A percentile compares a stretch with the other conserved stretches of the same genome.
Evolutionary conservation across 1,140 invertebrate species (phyloP).

Genomic region (Hyphantria cunea): DNA sequence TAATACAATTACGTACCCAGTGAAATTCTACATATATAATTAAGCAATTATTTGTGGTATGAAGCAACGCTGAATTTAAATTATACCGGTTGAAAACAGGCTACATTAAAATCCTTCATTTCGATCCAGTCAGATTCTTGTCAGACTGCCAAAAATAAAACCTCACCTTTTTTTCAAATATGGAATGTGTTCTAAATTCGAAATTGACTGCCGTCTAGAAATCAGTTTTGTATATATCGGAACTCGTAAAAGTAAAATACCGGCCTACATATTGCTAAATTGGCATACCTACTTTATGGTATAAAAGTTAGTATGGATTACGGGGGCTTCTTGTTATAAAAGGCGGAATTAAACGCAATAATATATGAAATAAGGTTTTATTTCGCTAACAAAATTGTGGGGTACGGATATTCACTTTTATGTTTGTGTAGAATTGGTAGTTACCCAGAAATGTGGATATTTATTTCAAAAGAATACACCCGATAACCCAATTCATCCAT

Average conservation of each 20-base stretch:
- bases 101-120: constrained; percentile 2
- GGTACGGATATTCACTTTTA: too few relatives aligned
- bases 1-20: too few relatives aligned
- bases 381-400: too few relatives aligned
- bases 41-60: too few relatives aligned
- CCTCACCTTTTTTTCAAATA: constrained; percentile 39
- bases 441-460: too few relatives aligned
- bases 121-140: constrained; percentile 21
- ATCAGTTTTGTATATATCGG: constrained; percentile 14
- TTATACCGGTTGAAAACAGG: constrained; percentile 7
- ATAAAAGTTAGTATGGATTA: constrained; percentile 22
- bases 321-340: constrained; percentile 16
- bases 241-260: constrained; percentile 13
- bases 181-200: constrained; percentile 45
- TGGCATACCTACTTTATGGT: constrained; percentile 6
- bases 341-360: too few relatives aligned
- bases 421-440: too few relatives aligned
- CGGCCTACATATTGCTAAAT: constrained; percentile 17
- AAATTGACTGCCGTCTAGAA: constrained; percentile 30
- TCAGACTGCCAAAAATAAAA: constrained; percentile 23
- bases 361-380: too few relatives aligned
- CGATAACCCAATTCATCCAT: too few relatives aligned
- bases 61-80: neutral
- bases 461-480: too few relatives aligned
- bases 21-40: too few relatives aligned